Evolutionary conservation across 2,888 invertebrate genomes (phyloP).

Genomic region (Alviniconcha strummeri): DNA sequence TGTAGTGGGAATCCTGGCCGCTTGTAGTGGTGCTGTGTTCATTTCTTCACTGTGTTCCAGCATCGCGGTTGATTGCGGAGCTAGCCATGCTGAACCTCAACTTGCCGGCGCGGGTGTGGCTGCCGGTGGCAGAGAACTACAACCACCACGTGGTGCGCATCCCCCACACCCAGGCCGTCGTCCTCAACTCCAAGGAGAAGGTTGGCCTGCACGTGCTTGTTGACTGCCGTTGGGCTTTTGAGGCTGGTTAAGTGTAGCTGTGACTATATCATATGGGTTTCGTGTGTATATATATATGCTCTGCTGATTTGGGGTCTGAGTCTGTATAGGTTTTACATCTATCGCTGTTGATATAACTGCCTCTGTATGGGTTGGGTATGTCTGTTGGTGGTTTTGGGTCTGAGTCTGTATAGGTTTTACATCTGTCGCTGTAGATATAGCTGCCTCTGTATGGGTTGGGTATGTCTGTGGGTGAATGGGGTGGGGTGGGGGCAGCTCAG

Average conservation of each 20-base stretch:
- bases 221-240: background rate
- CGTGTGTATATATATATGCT: background rate
- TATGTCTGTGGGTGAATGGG: too few species aligned
- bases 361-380: too few species aligned
- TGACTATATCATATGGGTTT: background rate
- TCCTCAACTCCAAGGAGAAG: conserved; percentile 98
- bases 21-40: too few species aligned
- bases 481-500: too few species aligned
- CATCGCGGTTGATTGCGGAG: conserved; percentile 88
- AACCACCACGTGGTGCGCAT: conserved; percentile 97
- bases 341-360: too few species aligned
- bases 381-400: too few species aligned
- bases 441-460: too few species aligned
- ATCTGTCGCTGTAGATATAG: too few species aligned
- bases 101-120: conserved; percentile 97
- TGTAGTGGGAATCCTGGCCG: too few species aligned
- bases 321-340: too few species aligned
- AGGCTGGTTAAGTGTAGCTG: background rate
- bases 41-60: conserved; percentile 73
- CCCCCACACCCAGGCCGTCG: conserved; percentile 97
- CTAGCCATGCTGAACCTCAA: conserved; percentile 95
- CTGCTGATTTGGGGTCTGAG: too few species aligned
- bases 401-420: too few species aligned
- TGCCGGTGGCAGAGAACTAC: conserved; percentile 84
- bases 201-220: conserved; percentile 71